Percentiles rank a stretch among this genome's conserved stretches.
These are phyloP conservation scores for Xenus cinereus DNA, from an alignment of 2,113 vertebrate species.

Conservation along the genomic window DNA sequence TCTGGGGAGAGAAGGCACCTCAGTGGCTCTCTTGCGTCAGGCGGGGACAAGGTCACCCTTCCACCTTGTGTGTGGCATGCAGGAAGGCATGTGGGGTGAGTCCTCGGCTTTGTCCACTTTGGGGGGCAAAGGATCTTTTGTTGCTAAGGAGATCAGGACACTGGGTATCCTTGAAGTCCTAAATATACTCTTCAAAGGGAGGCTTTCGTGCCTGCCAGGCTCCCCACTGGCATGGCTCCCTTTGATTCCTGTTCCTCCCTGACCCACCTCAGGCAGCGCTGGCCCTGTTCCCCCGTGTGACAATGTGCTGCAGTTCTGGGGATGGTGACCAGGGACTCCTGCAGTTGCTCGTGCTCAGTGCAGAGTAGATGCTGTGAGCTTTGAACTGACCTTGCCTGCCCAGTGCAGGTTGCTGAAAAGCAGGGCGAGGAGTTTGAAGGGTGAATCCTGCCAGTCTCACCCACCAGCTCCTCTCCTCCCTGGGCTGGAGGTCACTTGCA, in stretches of 20 bases:
- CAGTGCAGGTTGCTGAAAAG: neutral
- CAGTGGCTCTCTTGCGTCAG: neutral
- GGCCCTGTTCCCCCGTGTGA: neutral
- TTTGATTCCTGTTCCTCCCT: neutral
- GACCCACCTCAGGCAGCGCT: neutral
- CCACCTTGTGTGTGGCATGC: fast-evolving
- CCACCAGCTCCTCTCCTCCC: neutral
- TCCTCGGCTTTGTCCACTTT: neutral
- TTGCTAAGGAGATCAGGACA: neutral
- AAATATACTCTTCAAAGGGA: conserved; percentile 3
- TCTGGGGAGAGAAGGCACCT: neutral
- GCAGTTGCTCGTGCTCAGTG: fast-evolving
- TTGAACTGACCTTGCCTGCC: neutral
- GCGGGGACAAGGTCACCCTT: neutral
- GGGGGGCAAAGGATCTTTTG: neutral
- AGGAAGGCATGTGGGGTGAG: neutral
- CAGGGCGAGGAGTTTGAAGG: neutral
- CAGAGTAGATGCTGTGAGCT: neutral
- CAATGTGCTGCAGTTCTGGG: fast-evolving
- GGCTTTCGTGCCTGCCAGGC: neutral
- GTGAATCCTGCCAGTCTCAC: neutral
- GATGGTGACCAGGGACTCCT: neutral
- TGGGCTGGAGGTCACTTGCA: neutral
- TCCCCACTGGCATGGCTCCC: neutral
- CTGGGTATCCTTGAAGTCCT: neutral